Evolutionary conservation across 1,140 invertebrate genomes (phyloP).

Genomic region (Neodiprion lecontei): DNA sequence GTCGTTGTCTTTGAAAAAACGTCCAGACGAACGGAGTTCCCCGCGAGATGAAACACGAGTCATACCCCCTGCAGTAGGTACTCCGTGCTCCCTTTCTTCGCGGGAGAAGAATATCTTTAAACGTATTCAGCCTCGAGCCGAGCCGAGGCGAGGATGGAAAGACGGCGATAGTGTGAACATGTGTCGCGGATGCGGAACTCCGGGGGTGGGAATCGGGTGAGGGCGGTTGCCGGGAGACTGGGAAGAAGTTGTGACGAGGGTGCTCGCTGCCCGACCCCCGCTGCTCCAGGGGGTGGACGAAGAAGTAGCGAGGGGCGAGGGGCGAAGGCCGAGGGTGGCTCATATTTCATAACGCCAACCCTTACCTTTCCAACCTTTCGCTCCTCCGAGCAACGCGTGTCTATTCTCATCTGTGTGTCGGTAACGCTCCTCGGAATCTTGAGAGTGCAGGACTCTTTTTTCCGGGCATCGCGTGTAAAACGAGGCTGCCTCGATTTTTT

Average conservation of each 20-base stretch:
- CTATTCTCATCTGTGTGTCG: no score
- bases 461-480: no score
- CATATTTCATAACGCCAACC: constrained; percentile 7
- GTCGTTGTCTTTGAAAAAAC: no score
- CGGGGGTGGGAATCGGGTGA: neutral
- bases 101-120: neutral
- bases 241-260: constrained; percentile 6
- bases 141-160: neutral
- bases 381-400: neutral
- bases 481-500: no score
- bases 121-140: constrained; percentile 3
- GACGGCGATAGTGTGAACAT: constrained; percentile 1
- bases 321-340: neutral
- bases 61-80: neutral
- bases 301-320: no score
- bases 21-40: no score
- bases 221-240: constrained; percentile 2
- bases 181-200: neutral
- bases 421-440: no score
- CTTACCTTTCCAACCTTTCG: neutral
- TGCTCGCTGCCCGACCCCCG: neutral
- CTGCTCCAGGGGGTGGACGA: no score
- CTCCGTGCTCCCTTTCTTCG: neutral
- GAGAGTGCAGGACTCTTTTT: no score
- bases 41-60: neutral